These are phyloP conservation scores for Rhagonycha fulva DNA, from an alignment of 2,888 invertebrate genomes.

Conservation along the genomic window DNA sequence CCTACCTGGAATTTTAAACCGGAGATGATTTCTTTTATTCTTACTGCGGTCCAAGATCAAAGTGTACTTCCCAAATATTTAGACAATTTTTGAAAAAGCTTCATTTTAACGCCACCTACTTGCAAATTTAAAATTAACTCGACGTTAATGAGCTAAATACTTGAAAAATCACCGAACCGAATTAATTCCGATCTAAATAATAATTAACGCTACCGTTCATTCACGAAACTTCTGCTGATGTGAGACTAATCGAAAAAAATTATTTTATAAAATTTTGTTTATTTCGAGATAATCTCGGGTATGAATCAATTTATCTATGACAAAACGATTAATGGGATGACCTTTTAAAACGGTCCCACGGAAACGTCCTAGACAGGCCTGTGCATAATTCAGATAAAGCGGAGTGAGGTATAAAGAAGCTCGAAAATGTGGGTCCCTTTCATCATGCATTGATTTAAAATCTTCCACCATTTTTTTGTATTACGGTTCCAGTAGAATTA, in stretches of 20 bases:
- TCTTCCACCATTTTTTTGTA: background rate
- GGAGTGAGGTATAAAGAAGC: background rate
- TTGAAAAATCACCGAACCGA: background rate
- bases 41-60: background rate
- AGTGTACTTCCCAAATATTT: background rate
- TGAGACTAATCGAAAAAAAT: background rate
- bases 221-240: background rate
- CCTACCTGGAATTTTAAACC: background rate
- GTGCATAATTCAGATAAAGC: constrained; percentile 1
- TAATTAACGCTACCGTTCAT: background rate
- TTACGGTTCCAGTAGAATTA: background rate
- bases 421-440: background rate
- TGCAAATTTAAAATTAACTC: background rate
- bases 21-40: background rate
- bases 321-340: background rate
- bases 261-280: background rate
- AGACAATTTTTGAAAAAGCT: background rate
- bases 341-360: background rate
- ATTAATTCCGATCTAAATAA: background rate
- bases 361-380: constrained; percentile 1
- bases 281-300: background rate
- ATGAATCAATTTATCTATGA: constrained; percentile 1
- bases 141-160: background rate
- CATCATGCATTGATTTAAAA: background rate
- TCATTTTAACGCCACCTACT: background rate